Evolutionary conservation across 2,113 vertebrate genomes (phyloP).

Genomic region (Tupaia tana): DNA sequence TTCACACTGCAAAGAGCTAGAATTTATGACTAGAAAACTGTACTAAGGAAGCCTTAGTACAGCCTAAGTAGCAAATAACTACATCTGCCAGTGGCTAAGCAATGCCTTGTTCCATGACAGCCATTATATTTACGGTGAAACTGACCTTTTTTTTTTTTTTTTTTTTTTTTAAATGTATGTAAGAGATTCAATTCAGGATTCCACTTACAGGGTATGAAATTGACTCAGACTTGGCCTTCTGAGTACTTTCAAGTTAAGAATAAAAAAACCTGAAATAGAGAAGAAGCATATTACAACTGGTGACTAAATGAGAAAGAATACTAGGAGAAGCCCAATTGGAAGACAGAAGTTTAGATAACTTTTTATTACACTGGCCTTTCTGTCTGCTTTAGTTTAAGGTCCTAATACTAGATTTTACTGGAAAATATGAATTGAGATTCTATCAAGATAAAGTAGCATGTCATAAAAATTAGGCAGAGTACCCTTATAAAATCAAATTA

Average conservation of each 20-base stretch:
- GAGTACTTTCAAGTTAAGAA: slow-evolving; percentile 78
- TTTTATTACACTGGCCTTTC: slow-evolving; percentile 66
- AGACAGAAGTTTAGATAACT: slow-evolving; percentile 67
- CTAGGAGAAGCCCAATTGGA: slow-evolving; percentile 53
- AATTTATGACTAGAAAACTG: slow-evolving; percentile 52
- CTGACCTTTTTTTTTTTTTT: slow-evolving; percentile 70
- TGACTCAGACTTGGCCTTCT: slow-evolving; percentile 78
- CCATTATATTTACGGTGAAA: slow-evolving; percentile 80
- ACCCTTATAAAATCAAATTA: slow-evolving; percentile 60
- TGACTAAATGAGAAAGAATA: slow-evolving; percentile 76
- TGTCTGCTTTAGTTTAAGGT: slow-evolving; percentile 50
- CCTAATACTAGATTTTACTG: slow-evolving; percentile 66
- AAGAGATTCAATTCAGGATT: slow-evolving; percentile 80
- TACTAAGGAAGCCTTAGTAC: slow-evolving; percentile 12
- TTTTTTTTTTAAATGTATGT: slow-evolving; percentile 2
- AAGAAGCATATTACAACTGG: slow-evolving; percentile 72
- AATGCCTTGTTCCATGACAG: slow-evolving; percentile 63
- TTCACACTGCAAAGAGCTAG: slow-evolving; percentile 10
- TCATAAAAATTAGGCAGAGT: slow-evolving; percentile 59
- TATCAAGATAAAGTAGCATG: slow-evolving; percentile 53
- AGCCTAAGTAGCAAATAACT: slow-evolving; percentile 15
- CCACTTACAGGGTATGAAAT: slow-evolving; percentile 78
- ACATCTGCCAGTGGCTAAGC: slow-evolving; percentile 75
- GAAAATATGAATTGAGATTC: slow-evolving; percentile 54
- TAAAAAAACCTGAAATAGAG: slow-evolving; percentile 78